These are phyloP conservation scores for Grammomys surdaster DNA, from an alignment of 2,113 vertebrate species.

Conservation along the genomic window DNA sequence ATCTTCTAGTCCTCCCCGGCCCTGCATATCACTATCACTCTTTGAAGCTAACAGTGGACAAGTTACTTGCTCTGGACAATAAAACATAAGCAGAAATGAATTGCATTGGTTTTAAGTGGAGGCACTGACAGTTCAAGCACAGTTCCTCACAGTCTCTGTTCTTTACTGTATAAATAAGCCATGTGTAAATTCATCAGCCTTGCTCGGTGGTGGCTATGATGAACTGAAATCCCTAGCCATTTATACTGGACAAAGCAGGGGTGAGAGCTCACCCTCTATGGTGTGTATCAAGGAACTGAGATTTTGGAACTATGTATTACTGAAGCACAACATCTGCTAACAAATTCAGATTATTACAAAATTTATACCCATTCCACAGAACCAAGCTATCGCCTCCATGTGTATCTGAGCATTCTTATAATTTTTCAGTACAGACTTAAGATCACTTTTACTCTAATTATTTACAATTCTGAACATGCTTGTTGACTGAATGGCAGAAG, in stretches of 20 bases:
- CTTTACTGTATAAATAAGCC: neutral
- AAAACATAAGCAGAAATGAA: neutral
- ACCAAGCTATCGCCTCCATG: neutral
- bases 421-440: neutral
- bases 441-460: neutral
- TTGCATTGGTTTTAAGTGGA: neutral
- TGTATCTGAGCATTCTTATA: neutral
- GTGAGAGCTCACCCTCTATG: neutral
- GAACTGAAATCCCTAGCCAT: neutral
- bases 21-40: neutral
- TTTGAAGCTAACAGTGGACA: neutral
- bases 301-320: neutral
- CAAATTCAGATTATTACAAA: neutral
- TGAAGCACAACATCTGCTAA: neutral
- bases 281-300: neutral
- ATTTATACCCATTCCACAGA: neutral
- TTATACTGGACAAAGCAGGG: neutral
- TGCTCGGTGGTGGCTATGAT: neutral
- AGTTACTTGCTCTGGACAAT: neutral
- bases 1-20: neutral
- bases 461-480: neutral
- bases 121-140: neutral
- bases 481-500: neutral
- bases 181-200: neutral
- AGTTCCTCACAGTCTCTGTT: neutral